A percentile compares a stretch with the other conserved stretches of the same genome.
phyloP scores from a whole-genome alignment of 2,797 vertebrate species.

The Netta rufina region DNA sequence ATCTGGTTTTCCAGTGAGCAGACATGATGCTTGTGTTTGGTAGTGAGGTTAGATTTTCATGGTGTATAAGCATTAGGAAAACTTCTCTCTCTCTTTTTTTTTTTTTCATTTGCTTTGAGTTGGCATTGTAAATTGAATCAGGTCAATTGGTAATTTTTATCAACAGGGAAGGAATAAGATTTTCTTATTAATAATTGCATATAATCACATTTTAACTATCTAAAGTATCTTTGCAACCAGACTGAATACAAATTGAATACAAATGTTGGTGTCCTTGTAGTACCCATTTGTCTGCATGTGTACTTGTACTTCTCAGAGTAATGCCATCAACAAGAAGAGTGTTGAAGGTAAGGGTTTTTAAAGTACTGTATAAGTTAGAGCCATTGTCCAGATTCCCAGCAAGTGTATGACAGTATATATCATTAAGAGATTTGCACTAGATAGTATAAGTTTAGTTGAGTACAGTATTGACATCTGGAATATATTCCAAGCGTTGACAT shows the following conservation, averaged over 20 bases:
- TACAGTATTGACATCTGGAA: background rate
- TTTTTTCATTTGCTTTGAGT: background rate
- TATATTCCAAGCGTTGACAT: too few species aligned
- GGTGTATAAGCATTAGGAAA: background rate
- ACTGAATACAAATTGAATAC: background rate
- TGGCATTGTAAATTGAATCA: background rate
- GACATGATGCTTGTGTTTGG: background rate
- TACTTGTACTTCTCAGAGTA: background rate
- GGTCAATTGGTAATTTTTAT: background rate
- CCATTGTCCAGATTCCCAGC: background rate
- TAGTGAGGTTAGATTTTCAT: background rate
- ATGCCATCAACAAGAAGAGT: background rate
- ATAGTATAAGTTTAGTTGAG: background rate
- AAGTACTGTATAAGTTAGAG: background rate
- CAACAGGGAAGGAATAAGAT: background rate
- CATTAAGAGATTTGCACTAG: background rate
- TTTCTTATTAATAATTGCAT: background rate
- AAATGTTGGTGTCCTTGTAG: background rate
- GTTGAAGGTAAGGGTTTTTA: background rate
- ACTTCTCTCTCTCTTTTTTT: background rate
- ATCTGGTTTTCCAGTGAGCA: background rate
- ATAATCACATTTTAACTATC: background rate
- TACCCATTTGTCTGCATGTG: background rate
- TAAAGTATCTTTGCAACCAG: background rate
- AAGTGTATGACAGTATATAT: fast-evolving